Percentiles rank a stretch among this genome's conserved stretches.
These are phyloP conservation scores for Neria commutata DNA, from an alignment of 2,888 invertebrate species.

Conservation along the genomic window DNA sequence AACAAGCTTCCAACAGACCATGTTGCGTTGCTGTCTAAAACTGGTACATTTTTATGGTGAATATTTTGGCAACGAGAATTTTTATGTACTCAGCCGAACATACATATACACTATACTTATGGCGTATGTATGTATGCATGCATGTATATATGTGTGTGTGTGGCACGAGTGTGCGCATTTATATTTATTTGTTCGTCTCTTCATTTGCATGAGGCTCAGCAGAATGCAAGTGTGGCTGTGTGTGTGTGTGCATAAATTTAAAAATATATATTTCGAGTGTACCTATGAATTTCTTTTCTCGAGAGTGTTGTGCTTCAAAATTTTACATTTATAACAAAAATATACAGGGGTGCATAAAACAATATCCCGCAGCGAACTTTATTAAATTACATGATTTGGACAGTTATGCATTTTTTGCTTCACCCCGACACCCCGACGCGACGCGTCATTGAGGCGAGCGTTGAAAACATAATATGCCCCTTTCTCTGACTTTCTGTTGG, in stretches of 20 bases:
- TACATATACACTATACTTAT: neutral
- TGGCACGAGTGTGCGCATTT: conserved; percentile 35
- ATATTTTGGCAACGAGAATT: conserved; percentile 15
- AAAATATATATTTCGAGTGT: neutral
- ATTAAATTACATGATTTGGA: conserved; percentile 62
- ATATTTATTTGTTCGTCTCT: conserved; percentile 46
- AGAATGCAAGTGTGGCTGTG: conserved; percentile 41
- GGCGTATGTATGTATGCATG: conserved; percentile 21
- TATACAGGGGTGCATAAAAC: conserved; percentile 37
- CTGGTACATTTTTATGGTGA: conserved; percentile 6
- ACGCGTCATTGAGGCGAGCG: too few relatives aligned
- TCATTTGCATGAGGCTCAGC: conserved; percentile 49
- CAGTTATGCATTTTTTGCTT: conserved; percentile 49
- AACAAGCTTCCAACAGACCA: too few relatives aligned
- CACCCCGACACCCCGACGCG: too few relatives aligned
- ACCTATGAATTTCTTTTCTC: neutral
- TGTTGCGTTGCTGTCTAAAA: too few relatives aligned
- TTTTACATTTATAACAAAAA: conserved; percentile 6
- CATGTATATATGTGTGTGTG: neutral
- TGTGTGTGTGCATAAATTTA: conserved; percentile 12
- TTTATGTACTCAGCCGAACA: conserved; percentile 11
- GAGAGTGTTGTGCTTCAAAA: neutral
- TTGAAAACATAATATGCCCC: neutral
- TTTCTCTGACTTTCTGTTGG: conserved; percentile 2
- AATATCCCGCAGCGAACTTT: conserved; percentile 61